These are phyloP conservation scores for Echiichthys vipera DNA, from an alignment of 2,797 vertebrate species.

Conservation along the genomic window DNA sequence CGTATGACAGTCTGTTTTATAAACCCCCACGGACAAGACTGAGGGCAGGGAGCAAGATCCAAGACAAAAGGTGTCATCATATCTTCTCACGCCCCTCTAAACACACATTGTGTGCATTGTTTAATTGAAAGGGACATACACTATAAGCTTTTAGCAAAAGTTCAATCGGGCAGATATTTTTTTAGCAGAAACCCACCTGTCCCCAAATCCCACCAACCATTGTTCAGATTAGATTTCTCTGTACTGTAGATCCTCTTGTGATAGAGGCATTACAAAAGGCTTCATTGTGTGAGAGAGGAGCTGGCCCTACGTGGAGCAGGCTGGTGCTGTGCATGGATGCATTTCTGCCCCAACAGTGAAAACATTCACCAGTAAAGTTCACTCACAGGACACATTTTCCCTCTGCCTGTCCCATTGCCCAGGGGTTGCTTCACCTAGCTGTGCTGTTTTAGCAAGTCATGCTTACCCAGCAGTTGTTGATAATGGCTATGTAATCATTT, in stretches of 20 bases:
- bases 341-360: conserved; percentile 33
- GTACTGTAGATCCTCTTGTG: conserved; percentile 23
- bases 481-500: not conserved
- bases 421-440: conserved; percentile 41
- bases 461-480: conserved; percentile 53
- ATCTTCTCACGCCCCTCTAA: not conserved
- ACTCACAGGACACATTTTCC: conserved; percentile 47
- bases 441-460: conserved; percentile 74
- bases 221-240: not conserved
- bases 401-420: conserved; percentile 11
- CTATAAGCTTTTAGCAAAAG: not conserved
- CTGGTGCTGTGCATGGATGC: conserved; percentile 14
- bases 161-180: not conserved
- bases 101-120: not conserved
- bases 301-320: conserved; percentile 25
- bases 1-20: conserved; percentile 32
- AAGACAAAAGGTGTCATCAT: conserved; percentile 8
- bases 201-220: not conserved
- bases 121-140: not conserved
- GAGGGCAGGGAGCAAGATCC: conserved; percentile 6
- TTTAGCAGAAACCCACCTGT: not conserved
- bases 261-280: conserved; percentile 56
- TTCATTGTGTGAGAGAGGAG: conserved; percentile 66
- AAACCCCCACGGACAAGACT: conserved; percentile 1
- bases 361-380: conserved; percentile 54